Conservation (phyloP, 2,113 vertebrate genomes). For the Microcebus murinus region DNA sequence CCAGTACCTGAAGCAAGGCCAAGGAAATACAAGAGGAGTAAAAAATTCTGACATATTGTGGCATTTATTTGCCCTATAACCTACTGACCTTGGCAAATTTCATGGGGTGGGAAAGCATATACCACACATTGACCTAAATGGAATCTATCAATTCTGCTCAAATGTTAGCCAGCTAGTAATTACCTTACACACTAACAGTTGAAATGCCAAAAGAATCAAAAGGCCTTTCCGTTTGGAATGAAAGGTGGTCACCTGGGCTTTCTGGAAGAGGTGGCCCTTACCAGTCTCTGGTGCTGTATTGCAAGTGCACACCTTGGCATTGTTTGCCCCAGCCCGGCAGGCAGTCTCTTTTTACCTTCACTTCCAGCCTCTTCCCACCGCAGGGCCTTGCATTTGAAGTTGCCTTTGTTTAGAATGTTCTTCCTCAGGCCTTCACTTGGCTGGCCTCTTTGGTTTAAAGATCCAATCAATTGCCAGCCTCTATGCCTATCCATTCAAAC, state of each 20-base stretch:
- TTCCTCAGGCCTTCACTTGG: background rate
- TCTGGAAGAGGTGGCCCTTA: background rate
- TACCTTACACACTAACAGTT: constrained; percentile 3
- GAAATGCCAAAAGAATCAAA: constrained; percentile 62
- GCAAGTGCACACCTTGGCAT: background rate
- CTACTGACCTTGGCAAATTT: constrained; percentile 65
- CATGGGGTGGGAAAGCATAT: constrained; percentile 35
- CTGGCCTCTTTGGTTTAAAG: background rate
- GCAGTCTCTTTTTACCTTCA: background rate
- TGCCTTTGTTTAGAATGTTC: background rate
- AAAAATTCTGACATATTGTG: background rate
- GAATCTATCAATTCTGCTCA: constrained; percentile 64
- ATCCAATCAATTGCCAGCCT: background rate
- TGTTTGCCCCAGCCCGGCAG: background rate
- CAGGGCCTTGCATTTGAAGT: background rate
- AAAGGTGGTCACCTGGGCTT: constrained; percentile 14
- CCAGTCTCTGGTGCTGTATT: background rate
- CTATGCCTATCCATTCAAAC: background rate
- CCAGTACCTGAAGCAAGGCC: background rate
- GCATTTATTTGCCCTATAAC: constrained; percentile 68
- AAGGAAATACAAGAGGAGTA: background rate
- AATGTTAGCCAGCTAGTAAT: constrained; percentile 65
- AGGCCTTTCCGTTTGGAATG: constrained; percentile 35
- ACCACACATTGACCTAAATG: constrained; percentile 39
- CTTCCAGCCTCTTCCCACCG: background rate